Evolutionary conservation across 2,888 invertebrate species (phyloP).

Genomic region (Drosophila antonietae): DNA sequence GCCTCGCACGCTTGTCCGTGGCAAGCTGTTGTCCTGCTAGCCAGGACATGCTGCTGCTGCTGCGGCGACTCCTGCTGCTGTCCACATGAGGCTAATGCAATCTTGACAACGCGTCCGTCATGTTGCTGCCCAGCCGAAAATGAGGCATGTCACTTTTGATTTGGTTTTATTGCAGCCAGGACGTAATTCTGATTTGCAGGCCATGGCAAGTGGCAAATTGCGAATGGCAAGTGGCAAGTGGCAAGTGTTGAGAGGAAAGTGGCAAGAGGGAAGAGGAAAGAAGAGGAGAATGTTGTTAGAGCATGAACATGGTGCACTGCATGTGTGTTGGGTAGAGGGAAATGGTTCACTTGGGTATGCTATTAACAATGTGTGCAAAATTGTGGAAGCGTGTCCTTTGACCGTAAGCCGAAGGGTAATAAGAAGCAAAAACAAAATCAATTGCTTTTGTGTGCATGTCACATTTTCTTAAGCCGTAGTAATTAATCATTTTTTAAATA

Average conservation of each 20-base stretch:
- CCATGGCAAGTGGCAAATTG: slow-evolving; percentile 14
- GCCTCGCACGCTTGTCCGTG: slow-evolving; percentile 43
- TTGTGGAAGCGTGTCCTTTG: slow-evolving; percentile 2
- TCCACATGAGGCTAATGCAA: slow-evolving; percentile 68
- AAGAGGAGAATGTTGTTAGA: slow-evolving; percentile 36
- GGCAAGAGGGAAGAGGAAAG: background rate
- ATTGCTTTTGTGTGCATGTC: too few species aligned
- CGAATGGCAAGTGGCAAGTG: slow-evolving; percentile 1
- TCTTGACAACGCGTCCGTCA: slow-evolving; percentile 68
- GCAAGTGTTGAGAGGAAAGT: slow-evolving; percentile 1
- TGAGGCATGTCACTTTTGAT: slow-evolving; percentile 79
- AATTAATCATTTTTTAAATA: background rate
- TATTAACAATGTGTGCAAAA: slow-evolving; percentile 43
- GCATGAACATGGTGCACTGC: slow-evolving; percentile 25
- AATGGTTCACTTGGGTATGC: slow-evolving; percentile 25
- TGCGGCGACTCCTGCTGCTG: slow-evolving; percentile 11
- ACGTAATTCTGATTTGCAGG: slow-evolving; percentile 64
- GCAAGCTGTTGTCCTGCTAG: slow-evolving; percentile 31
- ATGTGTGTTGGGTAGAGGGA: background rate
- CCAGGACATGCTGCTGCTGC: background rate
- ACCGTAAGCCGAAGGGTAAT: background rate
- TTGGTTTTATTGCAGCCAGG: slow-evolving; percentile 60
- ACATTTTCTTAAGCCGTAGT: background rate
- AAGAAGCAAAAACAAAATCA: background rate
- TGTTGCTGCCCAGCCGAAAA: slow-evolving; percentile 61